Base-by-base conservation (phyloP, 1,140 invertebrate species). In the Caenorhabditis elegans region DNA sequence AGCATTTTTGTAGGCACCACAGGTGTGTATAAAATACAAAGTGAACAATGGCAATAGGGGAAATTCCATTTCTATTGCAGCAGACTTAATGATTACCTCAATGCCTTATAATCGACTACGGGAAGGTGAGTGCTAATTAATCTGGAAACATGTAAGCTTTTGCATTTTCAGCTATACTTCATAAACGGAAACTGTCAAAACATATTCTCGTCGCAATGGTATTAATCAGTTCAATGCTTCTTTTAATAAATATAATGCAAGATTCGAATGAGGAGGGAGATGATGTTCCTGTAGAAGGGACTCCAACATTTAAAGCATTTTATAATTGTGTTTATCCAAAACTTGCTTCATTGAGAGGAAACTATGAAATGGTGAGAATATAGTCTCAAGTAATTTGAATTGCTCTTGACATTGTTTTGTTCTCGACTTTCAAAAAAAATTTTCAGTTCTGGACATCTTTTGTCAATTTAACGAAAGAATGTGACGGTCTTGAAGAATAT, bases 11-110 rank as follows among this genome's bases (percentile, higher is more conserved):
- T 24, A 31, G 13, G 15, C 26, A 34, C 34, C 53, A 13, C 26
- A 60, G 53, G 53, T 60, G 53, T 5, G 53, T 60, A 60, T 60
- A 60, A 60, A 60, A 60, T n/a, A n/a, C n/a, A n/a, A n/a, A n/a
- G n/a, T n/a, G n/a, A n/a, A n/a, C n/a, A n/a, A n/a, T n/a, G 28
- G n/a, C 6, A 31, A 60, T 15, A 15, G 28, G 2, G 31, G 15
- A 60, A 26, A 60, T 34, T 60, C n/a, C n/a, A n/a, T n/a, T n/a
- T n/a, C n/a, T n/a, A n/a, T n/a, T n/a, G n/a, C n/a, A n/a, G n/a
- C n/a, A n/a, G n/a, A n/a, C n/a, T n/a, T 60, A 28, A 60, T 31
- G 53, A 60, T 60, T 28, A 60, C 53, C n/a, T 60, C 53, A 60
- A 10, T 31, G n/a, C 53, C 53, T 31, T 60, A 24, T 28, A 60